Evolutionary conservation across 1,140 invertebrate species (phyloP), one percentile per base, ranked within the genome.

Genomic region (Sinella curviseta): DNA sequence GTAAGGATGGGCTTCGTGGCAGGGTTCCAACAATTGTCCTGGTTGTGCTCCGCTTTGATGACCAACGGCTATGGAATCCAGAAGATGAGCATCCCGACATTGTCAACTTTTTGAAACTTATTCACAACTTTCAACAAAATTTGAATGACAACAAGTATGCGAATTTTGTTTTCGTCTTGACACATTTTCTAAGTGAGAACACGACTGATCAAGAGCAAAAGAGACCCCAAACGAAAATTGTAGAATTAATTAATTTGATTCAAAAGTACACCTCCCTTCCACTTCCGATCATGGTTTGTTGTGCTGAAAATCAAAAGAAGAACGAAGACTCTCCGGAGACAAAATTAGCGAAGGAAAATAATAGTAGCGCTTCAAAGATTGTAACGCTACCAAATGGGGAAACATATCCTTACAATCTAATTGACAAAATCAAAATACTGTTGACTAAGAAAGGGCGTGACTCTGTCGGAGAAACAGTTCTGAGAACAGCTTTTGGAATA

Each of bases 161-260:
- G 16, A 78, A 78, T 36, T 75, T 78, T 26, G 34, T 78, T 39
- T 78, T 78, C 26, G 77, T 78, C 14, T 74, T 78, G 30, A 78
- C 77, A 24, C 77, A 78, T 36, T 78, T 74, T 33, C 54, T 55
- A 35, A 75, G 48, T 74, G 77, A 31, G 1, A 31, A 54, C 24
- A 31, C 30, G 16, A 48, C 48, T 3, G 48, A 74, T 20, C 77
- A 74, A 65, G 30, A 35, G 55, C 55, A 24, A 14, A 12, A 24
- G 12, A 48, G 17, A 78, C 55, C 73, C 30, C 35, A 74, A 57
- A 17, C n/a, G 54, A 26, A 78, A 75, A 75, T 75, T 35, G 17
- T 73, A 65, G 55, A 57, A 0, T 28, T 78, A 0, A 36, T 57
- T 16, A 78, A n/a, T 26, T 33, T 78, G 1, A 65, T 78, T 60